Evolutionary conservation across 1,140 invertebrate species (phyloP).

Genomic region (Bicyclus anynana): DNA sequence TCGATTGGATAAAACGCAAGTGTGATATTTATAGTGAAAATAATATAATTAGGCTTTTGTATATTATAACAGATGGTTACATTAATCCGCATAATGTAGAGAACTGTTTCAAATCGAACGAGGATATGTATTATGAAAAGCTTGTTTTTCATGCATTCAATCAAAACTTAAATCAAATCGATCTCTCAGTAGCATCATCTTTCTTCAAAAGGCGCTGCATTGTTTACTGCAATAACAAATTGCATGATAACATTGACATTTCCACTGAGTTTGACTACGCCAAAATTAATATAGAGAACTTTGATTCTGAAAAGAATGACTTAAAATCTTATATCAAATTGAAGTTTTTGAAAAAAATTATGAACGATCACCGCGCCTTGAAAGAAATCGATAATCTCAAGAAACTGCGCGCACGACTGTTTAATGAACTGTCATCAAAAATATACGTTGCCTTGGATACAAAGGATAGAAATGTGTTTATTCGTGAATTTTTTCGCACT

Average conservation of each 20-base stretch:
- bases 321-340: conserved; percentile 33
- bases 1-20: no score
- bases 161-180: conserved; percentile 4
- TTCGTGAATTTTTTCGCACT: conserved; percentile 24
- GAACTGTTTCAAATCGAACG: conserved; percentile 23
- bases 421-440: conserved; percentile 21
- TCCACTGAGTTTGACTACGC: conserved; percentile 29
- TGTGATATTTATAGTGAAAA: not conserved
- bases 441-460: conserved; percentile 15
- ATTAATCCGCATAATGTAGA: conserved; percentile 4
- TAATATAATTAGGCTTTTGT: conserved; percentile 22
- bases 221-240: conserved; percentile 28
- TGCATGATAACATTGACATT: conserved; percentile 28
- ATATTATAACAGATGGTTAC: conserved; percentile 36
- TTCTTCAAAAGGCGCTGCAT: conserved; percentile 33
- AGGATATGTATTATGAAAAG: conserved; percentile 30
- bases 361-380: conserved; percentile 18
- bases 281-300: conserved; percentile 30
- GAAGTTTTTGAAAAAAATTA: conserved; percentile 28
- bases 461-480: conserved; percentile 27
- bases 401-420: conserved; percentile 26
- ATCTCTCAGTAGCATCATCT: conserved; percentile 35
- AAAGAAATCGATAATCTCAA: conserved; percentile 34
- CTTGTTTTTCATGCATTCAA: conserved; percentile 34
- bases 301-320: conserved; percentile 24